A percentile compares a stretch with the other conserved stretches of the same genome.
phyloP scores from a whole-genome alignment of 2,113 vertebrate genomes.

The Mellivora capensis region DNA sequence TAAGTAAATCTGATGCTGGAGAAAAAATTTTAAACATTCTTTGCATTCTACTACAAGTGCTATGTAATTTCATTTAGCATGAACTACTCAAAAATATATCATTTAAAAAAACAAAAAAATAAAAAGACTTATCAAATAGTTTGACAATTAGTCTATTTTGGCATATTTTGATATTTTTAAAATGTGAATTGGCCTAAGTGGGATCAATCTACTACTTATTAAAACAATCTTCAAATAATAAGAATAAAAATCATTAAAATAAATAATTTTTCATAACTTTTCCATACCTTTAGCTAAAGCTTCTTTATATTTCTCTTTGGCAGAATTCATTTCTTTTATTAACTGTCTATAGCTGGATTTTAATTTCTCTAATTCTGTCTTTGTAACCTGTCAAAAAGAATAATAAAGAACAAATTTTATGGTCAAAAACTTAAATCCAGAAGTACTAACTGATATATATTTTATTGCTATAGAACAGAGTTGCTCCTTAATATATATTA shows the following conservation, averaged over 20 bases:
- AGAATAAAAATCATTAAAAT: conserved; percentile 28
- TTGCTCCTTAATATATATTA: conserved; percentile 1
- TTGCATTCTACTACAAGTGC: background rate
- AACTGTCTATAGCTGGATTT: conserved; percentile 93
- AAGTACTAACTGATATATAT: background rate
- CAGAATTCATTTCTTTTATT: conserved; percentile 93
- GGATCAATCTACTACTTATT: background rate
- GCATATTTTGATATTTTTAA: background rate
- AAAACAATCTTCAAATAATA: background rate
- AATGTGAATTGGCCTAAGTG: background rate
- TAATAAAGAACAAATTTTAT: background rate
- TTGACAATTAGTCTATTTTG: background rate
- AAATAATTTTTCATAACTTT: conserved; percentile 18
- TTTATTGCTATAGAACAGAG: background rate
- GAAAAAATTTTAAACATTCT: background rate
- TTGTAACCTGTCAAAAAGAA: conserved; percentile 89
- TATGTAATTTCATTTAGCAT: background rate
- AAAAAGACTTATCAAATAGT: background rate
- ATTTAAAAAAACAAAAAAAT: background rate
- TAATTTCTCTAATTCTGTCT: conserved; percentile 95
- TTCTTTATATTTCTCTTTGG: conserved; percentile 96
- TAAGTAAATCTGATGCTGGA: background rate
- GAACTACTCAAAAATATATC: background rate
- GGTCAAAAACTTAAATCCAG: conserved; percentile 33
- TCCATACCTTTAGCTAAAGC: conserved; percentile 93